phyloP scores from a whole-genome alignment of 1,140 invertebrate genomes.

The Trypoxylus dichotomus region DNA sequence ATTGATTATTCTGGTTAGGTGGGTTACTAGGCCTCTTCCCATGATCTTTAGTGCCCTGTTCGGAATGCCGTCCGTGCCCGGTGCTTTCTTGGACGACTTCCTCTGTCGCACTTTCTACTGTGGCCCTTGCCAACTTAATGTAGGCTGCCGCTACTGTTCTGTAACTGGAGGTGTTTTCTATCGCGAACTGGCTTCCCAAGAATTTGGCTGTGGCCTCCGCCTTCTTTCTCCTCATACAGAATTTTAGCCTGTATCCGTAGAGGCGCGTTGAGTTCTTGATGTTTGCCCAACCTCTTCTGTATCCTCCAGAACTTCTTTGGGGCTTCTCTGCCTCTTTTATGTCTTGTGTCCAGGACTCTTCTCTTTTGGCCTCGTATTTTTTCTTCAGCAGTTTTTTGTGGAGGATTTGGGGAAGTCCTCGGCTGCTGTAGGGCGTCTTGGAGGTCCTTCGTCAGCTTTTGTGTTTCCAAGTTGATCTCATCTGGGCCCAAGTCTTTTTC shows the following conservation, averaged over 20 bases:
- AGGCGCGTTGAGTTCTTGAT: constrained; percentile 8
- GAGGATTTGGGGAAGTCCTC: neutral
- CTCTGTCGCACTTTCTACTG: neutral
- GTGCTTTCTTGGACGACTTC: neutral
- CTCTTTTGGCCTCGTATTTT: constrained; percentile 10
- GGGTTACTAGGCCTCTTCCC: no score
- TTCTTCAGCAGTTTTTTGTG: neutral
- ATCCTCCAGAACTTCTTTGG: neutral
- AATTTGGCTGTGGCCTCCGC: neutral
- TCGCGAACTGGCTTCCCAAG: neutral
- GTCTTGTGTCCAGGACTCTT: neutral
- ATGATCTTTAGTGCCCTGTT: neutral
- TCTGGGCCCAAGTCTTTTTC: neutral
- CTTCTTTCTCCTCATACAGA: neutral
- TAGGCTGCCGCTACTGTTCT: neutral
- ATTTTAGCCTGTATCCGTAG: neutral
- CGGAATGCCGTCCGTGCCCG: neutral
- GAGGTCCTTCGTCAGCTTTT: neutral
- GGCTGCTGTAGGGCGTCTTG: neutral
- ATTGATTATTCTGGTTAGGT: neutral
- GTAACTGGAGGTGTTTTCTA: neutral
- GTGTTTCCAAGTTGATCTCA: neutral
- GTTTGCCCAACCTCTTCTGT: neutral
- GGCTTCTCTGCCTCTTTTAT: neutral
- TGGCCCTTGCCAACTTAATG: neutral